These are phyloP conservation scores for Drosophila baimaii DNA, from an alignment of 1,140 invertebrate genomes.

Conservation along the genomic window DNA sequence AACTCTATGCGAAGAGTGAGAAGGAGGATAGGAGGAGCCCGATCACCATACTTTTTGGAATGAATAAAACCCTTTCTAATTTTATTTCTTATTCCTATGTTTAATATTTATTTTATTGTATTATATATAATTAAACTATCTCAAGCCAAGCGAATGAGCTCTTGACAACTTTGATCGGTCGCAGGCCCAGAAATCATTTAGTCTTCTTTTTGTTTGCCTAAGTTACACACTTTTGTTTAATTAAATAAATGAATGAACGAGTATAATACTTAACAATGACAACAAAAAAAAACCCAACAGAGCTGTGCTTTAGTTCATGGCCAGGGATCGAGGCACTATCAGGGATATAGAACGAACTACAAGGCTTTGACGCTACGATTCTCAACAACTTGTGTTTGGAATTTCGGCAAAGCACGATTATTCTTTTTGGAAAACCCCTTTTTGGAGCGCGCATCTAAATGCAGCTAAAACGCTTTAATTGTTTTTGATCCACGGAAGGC, in stretches of 20 bases:
- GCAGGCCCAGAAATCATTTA: conserved; percentile 39
- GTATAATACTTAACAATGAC: conserved; percentile 38
- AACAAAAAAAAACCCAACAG: conserved; percentile 19
- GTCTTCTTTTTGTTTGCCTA: conserved; percentile 71
- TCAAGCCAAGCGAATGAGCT: conserved; percentile 42
- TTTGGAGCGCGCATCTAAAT: conserved; percentile 38
- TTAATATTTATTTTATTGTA: conserved; percentile 84
- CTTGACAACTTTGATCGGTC: conserved; percentile 30
- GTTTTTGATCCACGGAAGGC: conserved; percentile 38
- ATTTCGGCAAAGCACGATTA: conserved; percentile 13
- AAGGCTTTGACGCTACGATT: conserved; percentile 29
- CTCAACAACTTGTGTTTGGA: conserved; percentile 48
- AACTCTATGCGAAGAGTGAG: conserved; percentile 19
- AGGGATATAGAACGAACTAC: conserved; percentile 55
- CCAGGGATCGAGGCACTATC: conserved; percentile 48
- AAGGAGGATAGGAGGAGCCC: conserved; percentile 18
- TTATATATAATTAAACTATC: conserved; percentile 79
- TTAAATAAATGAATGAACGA: conserved; percentile 73
- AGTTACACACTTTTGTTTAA: conserved; percentile 75
- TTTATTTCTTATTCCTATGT: conserved; percentile 74
- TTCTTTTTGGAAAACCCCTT: conserved; percentile 29
- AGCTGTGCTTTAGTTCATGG: conserved; percentile 53
- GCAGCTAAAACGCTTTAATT: conserved; percentile 36
- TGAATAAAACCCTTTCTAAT: conserved; percentile 69
- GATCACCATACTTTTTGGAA: conserved; percentile 59